Percentiles rank a stretch among this genome's conserved stretches.
Evolutionary conservation across 2,113 vertebrate genomes (phyloP).

Genomic region (Pungitius pungitius): DNA sequence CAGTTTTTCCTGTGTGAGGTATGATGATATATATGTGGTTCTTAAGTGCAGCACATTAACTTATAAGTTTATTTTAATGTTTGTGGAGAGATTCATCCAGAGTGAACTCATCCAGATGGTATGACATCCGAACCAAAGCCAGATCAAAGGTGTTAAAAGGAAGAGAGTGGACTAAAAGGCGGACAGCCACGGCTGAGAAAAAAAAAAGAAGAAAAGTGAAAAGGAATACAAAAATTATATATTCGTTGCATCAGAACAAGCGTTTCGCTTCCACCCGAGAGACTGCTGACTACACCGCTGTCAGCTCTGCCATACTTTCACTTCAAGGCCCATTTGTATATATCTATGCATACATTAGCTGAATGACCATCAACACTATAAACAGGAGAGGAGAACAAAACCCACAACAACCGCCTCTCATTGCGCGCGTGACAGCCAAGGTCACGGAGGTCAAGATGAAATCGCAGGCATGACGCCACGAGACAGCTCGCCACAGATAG

Average conservation of each 20-base stretch:
- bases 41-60: conserved; percentile 48
- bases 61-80: conserved; percentile 41
- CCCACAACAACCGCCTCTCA: conserved; percentile 25
- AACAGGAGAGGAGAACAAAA: conserved; percentile 57
- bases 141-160: conserved; percentile 83
- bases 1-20: conserved; percentile 12
- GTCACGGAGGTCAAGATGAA: conserved; percentile 63
- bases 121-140: conserved; percentile 87
- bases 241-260: conserved; percentile 88
- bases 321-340: conserved; percentile 60
- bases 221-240: conserved; percentile 79
- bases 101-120: conserved; percentile 84
- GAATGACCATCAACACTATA: conserved; percentile 68
- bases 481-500: conserved; percentile 63
- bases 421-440: conserved; percentile 57
- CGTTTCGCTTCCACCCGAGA: conserved; percentile 59
- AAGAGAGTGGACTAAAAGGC: conserved; percentile 74
- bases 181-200: conserved; percentile 33
- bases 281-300: conserved; percentile 52
- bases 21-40: conserved; percentile 25
- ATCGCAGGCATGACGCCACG: conserved; percentile 35
- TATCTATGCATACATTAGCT: conserved; percentile 70
- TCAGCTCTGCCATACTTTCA: conserved; percentile 51
- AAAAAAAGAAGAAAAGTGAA: conserved; percentile 66
- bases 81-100: conserved; percentile 66